phyloP scores from a whole-genome alignment of 1,140 invertebrate genomes.

The Cherax destructor region DNA sequence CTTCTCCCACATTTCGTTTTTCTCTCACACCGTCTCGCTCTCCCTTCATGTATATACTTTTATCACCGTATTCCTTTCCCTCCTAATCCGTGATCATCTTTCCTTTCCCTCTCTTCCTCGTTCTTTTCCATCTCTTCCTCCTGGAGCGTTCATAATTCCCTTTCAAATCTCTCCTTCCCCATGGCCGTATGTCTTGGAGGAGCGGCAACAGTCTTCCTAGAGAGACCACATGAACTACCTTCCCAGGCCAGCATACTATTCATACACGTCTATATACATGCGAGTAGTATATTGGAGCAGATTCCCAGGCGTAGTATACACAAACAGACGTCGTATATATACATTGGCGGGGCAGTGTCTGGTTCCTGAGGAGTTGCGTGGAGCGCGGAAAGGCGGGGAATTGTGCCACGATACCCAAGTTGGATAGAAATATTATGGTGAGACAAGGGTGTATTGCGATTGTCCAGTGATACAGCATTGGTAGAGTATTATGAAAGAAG shows the following conservation, averaged over 20 bases:
- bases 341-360: not conserved
- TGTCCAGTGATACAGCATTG: no score
- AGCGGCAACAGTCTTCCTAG: not conserved
- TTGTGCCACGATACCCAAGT: no score
- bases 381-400: no score
- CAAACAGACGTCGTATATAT: not conserved
- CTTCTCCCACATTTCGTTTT: no score
- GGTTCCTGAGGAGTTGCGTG: no score
- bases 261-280: not conserved
- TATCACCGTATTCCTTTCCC: not conserved
- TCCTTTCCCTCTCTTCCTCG: not conserved
- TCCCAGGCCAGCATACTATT: not conserved
- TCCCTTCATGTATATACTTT: not conserved
- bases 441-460: no score
- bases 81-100: not conserved
- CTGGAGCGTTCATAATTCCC: not conserved
- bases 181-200: not conserved
- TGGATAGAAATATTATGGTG: no score
- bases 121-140: not conserved
- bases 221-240: not conserved
- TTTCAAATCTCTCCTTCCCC: not conserved
- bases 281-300: not conserved
- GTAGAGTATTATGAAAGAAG: no score
- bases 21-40: no score
- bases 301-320: not conserved